Evolutionary conservation across 2,797 vertebrate genomes (phyloP).

Genomic region (Sebastes diaconus): DNA sequence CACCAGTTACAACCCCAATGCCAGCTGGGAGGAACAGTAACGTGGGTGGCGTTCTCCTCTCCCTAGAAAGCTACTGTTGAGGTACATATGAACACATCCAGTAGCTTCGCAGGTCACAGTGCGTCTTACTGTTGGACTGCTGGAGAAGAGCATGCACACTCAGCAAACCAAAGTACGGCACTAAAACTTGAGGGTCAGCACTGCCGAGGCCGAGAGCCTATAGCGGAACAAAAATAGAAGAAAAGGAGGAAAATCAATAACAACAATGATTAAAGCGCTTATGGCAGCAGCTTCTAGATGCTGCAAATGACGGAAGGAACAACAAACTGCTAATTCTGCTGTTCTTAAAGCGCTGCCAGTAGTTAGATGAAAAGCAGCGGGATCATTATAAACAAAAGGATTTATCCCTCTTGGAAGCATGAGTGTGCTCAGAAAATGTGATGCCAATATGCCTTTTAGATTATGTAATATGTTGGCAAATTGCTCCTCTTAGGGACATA

Average conservation of each 20-base stretch:
- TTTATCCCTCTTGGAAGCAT: background rate
- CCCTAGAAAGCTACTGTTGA: background rate
- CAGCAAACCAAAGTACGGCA: constrained; percentile 2
- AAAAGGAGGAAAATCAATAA: background rate
- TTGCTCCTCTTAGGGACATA: background rate
- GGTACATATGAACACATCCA: background rate
- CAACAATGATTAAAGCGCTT: background rate
- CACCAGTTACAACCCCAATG: background rate
- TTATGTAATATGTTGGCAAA: constrained; percentile 3
- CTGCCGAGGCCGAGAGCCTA: background rate
- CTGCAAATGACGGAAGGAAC: background rate
- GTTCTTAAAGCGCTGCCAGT: background rate
- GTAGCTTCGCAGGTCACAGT: background rate
- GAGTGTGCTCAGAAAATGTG: background rate
- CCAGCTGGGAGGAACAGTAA: background rate
- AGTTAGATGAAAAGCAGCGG: background rate
- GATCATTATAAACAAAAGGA: background rate
- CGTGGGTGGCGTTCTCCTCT: background rate
- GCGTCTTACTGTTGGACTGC: background rate
- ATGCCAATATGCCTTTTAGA: background rate
- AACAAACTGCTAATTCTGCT: background rate
- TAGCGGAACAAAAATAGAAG: background rate
- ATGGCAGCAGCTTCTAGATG: background rate
- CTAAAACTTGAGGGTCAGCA: background rate
- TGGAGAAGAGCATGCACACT: background rate